These are phyloP conservation scores for Gymnobelideus leadbeateri DNA, from an alignment of 2,113 vertebrate species.

Conservation along the genomic window DNA sequence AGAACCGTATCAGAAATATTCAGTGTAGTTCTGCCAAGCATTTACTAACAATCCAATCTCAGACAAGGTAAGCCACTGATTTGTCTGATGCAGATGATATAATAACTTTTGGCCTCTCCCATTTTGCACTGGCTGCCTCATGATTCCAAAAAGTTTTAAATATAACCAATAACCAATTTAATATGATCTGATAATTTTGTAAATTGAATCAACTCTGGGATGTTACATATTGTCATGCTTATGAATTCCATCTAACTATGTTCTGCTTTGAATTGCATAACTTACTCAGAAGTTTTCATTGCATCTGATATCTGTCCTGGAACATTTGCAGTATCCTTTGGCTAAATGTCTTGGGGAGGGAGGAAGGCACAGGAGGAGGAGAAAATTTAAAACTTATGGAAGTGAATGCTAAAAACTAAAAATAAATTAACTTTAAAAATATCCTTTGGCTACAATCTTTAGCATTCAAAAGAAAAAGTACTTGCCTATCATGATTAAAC, in stretches of 20 bases:
- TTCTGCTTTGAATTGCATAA: not conserved
- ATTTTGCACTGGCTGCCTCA: not conserved
- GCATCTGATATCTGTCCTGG: not conserved
- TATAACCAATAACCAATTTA: not conserved
- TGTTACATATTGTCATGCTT: not conserved
- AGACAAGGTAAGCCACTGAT: constrained; percentile 24
- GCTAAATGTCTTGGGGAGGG: not conserved
- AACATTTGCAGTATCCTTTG: not conserved
- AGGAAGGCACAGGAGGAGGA: too few species aligned
- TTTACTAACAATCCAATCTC: constrained; percentile 50
- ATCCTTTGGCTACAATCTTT: not conserved
- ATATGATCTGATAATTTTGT: not conserved
- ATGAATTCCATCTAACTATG: not conserved
- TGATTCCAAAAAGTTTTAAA: not conserved
- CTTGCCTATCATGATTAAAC: not conserved
- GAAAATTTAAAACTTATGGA: too few species aligned
- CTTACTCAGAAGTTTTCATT: not conserved
- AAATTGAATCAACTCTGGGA: not conserved
- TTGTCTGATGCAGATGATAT: not conserved
- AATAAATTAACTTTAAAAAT: too few species aligned
- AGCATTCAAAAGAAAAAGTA: not conserved
- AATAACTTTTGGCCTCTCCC: constrained; percentile 30
- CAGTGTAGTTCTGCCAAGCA: constrained; percentile 36
- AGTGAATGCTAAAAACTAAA: too few species aligned
- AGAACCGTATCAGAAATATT: constrained; percentile 12